phyloP scores from a whole-genome alignment of 2,797 vertebrate species.

The Taenioides sp. region DNA sequence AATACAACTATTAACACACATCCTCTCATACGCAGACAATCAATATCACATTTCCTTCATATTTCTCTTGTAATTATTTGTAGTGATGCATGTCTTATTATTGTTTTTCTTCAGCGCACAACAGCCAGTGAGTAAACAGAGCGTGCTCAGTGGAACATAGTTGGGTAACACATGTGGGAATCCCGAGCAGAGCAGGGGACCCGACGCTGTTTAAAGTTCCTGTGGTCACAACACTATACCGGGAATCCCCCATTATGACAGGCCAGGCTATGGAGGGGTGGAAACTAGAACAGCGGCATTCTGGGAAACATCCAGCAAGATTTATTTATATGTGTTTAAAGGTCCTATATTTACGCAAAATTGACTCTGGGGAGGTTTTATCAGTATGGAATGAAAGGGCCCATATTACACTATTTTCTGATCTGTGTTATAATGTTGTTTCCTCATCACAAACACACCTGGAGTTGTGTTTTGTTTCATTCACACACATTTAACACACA shows the following conservation, averaged over 20 bases:
- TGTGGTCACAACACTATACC: neutral
- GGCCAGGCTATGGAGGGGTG: conserved; percentile 31
- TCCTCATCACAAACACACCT: too few relatives aligned
- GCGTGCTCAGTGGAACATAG: neutral
- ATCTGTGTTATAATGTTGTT: too few relatives aligned
- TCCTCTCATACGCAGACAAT: neutral
- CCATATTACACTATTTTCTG: too few relatives aligned
- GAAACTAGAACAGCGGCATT: conserved; percentile 31
- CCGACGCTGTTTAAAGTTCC: neutral
- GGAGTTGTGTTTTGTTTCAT: too few relatives aligned
- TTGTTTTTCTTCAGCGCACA: conserved; percentile 5
- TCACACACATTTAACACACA: too few relatives aligned
- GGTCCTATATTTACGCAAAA: too few relatives aligned
- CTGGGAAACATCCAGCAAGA: neutral
- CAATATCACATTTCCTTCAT: neutral
- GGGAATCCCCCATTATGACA: conserved; percentile 31
- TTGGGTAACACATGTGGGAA: conserved; percentile 1
- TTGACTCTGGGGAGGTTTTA: too few relatives aligned
- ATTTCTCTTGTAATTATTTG: neutral
- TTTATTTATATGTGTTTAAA: neutral
- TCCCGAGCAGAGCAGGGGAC: neutral
- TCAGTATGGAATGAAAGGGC: too few relatives aligned
- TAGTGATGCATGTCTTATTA: neutral
- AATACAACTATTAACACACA: neutral
- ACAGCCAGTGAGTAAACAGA: neutral